Percentiles rank a stretch among this genome's conserved stretches.
These are phyloP conservation scores for Chloroceryle aenea DNA, from an alignment of 2,113 vertebrate genomes.

Conservation along the genomic window DNA sequence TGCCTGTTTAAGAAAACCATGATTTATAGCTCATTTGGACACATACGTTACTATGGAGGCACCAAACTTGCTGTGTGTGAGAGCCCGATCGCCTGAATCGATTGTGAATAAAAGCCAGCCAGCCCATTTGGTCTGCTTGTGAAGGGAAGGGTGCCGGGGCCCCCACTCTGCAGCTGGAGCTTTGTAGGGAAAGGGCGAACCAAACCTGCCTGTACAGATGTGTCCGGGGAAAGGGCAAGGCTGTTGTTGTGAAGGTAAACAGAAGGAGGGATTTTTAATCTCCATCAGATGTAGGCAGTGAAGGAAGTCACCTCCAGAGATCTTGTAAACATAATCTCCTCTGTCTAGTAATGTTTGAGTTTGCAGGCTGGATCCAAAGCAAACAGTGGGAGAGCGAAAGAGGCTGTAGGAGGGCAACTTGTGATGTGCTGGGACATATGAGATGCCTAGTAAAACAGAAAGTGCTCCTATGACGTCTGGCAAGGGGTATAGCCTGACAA, in stretches of 20 bases:
- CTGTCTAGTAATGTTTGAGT: slow-evolving; percentile 1
- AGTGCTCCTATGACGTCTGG: slow-evolving; percentile 12
- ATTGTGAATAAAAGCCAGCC: background rate
- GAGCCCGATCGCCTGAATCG: background rate
- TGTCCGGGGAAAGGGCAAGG: background rate
- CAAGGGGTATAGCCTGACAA: background rate
- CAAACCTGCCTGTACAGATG: background rate
- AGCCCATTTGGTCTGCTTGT: background rate
- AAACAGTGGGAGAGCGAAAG: background rate
- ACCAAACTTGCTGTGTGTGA: background rate
- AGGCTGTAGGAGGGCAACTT: background rate
- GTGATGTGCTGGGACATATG: background rate
- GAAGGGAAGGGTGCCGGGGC: fast-evolving
- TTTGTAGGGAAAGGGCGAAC: background rate
- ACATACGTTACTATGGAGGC: background rate
- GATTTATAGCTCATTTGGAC: background rate
- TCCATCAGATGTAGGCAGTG: background rate
- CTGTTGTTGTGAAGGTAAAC: background rate
- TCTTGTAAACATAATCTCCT: background rate
- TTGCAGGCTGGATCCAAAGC: slow-evolving; percentile 5
- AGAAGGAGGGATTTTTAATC: background rate
- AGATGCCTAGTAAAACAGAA: slow-evolving; percentile 20
- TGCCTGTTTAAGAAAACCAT: background rate
- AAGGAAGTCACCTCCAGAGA: slow-evolving; percentile 2
- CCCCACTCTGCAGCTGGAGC: fast-evolving